Conservation (phyloP, 2,113 vertebrate species). For the Serinus canaria region DNA sequence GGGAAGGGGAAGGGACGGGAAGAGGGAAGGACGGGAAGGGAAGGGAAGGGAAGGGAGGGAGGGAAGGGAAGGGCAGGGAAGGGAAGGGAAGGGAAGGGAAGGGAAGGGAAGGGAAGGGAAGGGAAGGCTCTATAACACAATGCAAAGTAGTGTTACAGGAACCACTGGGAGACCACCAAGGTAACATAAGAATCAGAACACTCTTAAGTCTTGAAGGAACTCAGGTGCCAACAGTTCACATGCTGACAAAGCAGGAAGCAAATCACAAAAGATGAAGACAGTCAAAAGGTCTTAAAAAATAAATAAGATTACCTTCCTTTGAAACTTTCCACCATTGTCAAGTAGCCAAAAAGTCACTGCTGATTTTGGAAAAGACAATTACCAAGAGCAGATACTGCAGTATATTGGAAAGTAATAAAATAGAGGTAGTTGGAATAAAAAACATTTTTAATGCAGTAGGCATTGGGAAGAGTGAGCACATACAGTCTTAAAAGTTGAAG, state of each 20-base stretch:
- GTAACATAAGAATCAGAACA: neutral
- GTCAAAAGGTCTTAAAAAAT: neutral
- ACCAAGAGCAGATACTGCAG: constrained; percentile 18
- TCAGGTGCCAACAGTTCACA: neutral
- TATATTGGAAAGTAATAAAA: constrained; percentile 14
- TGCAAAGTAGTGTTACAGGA: neutral
- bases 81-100: no score
- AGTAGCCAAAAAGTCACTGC: constrained; percentile 5
- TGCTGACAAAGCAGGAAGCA: constrained; percentile 7
- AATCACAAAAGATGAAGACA: neutral
- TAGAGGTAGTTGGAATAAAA: neutral
- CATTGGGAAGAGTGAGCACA: neutral
- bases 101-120: no score
- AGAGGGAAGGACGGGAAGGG: no score
- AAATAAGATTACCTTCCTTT: constrained; percentile 22
- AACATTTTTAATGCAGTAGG: neutral
- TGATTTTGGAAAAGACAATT: constrained; percentile 7
- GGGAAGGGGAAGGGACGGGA: no score
- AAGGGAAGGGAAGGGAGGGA: no score
- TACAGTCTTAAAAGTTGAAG: neutral
- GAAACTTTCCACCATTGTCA: constrained; percentile 25
- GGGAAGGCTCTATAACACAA: neutral
- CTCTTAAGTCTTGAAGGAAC: neutral
- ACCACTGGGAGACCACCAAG: neutral
- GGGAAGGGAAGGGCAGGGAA: no score